Evolutionary conservation across 1,140 invertebrate genomes (phyloP), one percentile per base, ranked within the genome.

Genomic region (Ditylenchus dipsaci): DNA sequence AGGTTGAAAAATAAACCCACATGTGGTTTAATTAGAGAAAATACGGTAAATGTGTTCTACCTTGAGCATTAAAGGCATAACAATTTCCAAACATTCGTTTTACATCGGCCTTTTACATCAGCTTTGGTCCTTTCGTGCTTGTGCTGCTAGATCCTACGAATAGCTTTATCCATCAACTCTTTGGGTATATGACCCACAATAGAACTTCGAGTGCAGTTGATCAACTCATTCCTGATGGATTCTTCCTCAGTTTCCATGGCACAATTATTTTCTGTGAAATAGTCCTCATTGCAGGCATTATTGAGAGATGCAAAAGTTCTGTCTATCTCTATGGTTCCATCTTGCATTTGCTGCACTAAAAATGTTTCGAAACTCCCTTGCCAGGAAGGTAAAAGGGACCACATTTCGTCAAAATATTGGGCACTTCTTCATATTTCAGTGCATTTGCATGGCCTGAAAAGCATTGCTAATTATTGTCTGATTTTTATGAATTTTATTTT

Each of bases 81-180:
- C 80, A 82, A 66, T 82, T 82, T 49, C 33, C 53, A 57, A 83
- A 82, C 65, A 82, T 80, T 23, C 80, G 63, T 53, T 61, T 64
- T 13, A 82, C 29, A 53, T 82, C 80, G 1, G 79, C 81, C 49
- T 21, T 19, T 1, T 53, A 21, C n/a, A n/a, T n/a, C 49, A 53
- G n/a, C 3, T 17, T 53, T 53, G 3, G 3, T 53, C 3, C 49
- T 53, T 17, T 53, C 49, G n/a, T 53, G 3, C 3, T 21, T 21
- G 3, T 53, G n/a, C 3, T 17, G 49, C 3, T 53, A 5, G 23
- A 21, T 7, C n/a, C 49, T 19, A 15, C 15, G 49, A 53, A 53
- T 53, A 17, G n/a, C 49, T 15, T 26, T 53, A 3, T 53, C 49
- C 49, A 53, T 53, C 49, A 53, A 53, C 8, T 53, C 49, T 21